Evolutionary conservation across 2,797 vertebrate species (phyloP).

Genomic region (Spinibarbus caldwelli): DNA sequence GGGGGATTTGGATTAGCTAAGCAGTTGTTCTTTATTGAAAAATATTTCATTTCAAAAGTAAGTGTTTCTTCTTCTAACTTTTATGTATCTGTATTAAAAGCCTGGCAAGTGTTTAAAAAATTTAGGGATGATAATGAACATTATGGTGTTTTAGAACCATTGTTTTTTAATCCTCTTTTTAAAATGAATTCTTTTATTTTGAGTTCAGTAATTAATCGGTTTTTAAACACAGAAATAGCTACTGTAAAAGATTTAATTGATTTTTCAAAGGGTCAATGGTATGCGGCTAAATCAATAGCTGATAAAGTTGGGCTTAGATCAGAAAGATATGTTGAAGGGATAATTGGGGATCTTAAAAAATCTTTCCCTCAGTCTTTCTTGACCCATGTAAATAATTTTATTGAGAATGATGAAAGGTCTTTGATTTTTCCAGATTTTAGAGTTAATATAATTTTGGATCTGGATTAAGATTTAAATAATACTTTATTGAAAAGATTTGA

Average conservation of each 20-base stretch:
- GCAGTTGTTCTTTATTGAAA: too few species aligned
- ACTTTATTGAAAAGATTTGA: too few species aligned
- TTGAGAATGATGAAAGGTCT: not conserved
- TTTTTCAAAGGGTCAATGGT: not conserved
- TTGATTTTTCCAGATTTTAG: too few species aligned
- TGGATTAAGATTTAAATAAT: too few species aligned
- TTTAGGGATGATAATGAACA: not conserved
- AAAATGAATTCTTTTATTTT: not conserved
- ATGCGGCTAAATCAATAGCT: not conserved
- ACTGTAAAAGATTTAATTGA: not conserved
- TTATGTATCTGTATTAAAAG: too few species aligned
- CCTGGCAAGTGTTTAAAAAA: not conserved
- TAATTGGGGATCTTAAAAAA: not conserved
- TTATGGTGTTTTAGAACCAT: not conserved
- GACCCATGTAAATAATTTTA: not conserved
- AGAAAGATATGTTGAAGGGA: not conserved
- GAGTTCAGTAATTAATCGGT: not conserved
- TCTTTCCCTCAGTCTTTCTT: not conserved
- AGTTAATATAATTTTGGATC: too few species aligned
- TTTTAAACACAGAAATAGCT: not conserved
- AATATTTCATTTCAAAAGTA: too few species aligned
- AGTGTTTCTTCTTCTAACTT: too few species aligned
- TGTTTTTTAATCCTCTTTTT: not conserved
- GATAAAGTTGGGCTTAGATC: not conserved
- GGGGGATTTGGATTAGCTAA: too few species aligned